phyloP scores from a whole-genome alignment of 2,797 vertebrate genomes.

The Argentina silus region DNA sequence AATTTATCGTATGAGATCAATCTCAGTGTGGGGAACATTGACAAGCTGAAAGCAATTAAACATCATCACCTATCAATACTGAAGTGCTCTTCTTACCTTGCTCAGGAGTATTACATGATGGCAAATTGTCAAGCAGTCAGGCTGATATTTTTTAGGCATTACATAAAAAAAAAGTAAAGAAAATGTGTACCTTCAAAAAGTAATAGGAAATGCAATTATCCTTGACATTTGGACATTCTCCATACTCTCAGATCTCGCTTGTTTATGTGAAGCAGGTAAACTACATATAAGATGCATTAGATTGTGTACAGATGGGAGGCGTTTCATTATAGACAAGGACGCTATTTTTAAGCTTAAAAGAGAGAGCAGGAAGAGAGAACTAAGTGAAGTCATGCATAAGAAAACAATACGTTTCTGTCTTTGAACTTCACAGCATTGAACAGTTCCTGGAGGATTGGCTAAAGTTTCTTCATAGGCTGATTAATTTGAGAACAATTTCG shows the following conservation, averaged over 20 bases:
- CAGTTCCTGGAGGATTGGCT: no score
- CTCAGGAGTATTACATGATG: background rate
- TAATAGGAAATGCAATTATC: conserved; percentile 4
- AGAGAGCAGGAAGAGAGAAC: no score
- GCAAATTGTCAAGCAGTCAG: background rate
- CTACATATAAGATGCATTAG: background rate
- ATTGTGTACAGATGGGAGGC: background rate
- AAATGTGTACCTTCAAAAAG: background rate
- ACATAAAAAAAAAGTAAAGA: background rate
- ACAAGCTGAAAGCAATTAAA: background rate
- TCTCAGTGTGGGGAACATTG: background rate
- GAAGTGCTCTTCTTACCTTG: background rate
- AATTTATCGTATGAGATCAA: background rate
- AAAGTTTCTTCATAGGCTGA: background rate
- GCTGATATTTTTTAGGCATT: background rate
- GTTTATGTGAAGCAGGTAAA: conserved; percentile 1
- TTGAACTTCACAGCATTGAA: no score
- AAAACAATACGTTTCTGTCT: no score
- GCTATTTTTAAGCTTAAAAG: background rate
- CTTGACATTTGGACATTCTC: background rate
- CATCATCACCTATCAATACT: background rate
- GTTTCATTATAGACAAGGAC: background rate
- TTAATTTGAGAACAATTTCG: background rate
- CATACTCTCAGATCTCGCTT: background rate
- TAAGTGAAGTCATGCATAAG: no score